Base-by-base conservation (phyloP, 92 coral and sea anemone genomes). In the Phenganax stokvisi region DNA sequence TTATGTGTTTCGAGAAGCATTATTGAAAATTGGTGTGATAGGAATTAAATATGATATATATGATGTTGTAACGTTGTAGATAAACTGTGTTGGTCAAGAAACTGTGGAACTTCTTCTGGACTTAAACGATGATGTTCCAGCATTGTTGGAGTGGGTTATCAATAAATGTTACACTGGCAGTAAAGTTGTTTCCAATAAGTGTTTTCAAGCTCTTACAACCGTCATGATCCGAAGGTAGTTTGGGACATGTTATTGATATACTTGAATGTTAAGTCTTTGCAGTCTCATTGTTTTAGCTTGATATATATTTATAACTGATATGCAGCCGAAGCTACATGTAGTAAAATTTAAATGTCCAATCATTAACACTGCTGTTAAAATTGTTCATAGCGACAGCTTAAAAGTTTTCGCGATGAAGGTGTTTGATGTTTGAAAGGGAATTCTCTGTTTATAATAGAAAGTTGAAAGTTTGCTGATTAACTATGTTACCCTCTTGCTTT, bases 91-190 rank as follows among this genome's bases (percentile, higher is more conserved):
- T 66, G 98, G 98, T 13, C 91, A 89, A 31, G 88, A 86, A 51
- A 94, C 98, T 4, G 86, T 92, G 51, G 97, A 89, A 9, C 96
- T 89, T 57, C 80, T 94, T 25, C 84, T 94, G 15, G 97, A 92
- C 75, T 88, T 92, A 84, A 94, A 94, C 76, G 90, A 83, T 77
- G 91, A 83, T 76, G 89, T 89, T 20, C 94, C 98, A 29, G 77
- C 97, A 27, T 80, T 94, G 85, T 84, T 94, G 83, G 87, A 89
- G 80, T 94, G 98, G 98, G 98, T 94, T 13, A 90, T 94, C 37
- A 97, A 94, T 89, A 94, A 87, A 86, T 94, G 98, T 71, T 91
- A 94, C 86, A 94, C 96, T 57, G 94, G 96, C 51, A 83, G 91
- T 59, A 90, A 91, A 76, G 85, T 90, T 71, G 90, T 94, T n/a